Evolutionary conservation across 2,797 vertebrate genomes (phyloP), one percentile per base, ranked within the genome.

Genomic region (Gila robusta): DNA sequence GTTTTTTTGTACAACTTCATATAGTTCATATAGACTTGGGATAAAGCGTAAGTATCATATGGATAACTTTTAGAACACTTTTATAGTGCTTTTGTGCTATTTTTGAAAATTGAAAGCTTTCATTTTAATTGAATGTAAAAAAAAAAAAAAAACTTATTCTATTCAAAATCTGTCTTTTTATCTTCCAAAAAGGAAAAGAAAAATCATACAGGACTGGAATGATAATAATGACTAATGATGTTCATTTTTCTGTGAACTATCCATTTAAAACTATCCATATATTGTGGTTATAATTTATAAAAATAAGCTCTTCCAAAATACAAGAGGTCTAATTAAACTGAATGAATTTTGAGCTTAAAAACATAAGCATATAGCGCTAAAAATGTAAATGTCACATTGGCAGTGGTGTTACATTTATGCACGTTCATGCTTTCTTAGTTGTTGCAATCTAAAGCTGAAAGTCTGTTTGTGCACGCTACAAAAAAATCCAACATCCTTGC

Each of bases 321-420:
- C 26, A 80, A 70, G 47, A 56, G 47, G 4, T 26, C 79, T 81
- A 56, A 81, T 81, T 70, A 81, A 81, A 70, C 7, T 1, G 12
- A 69, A 81, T 52, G 4, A 16, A 37, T 81, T 67, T 19, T 52
- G 19, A 49, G 79, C 79, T 67, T 17, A 70, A 81, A 26, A 69
- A 52, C 44, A 69, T 47, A 67, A 67, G 62, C 44, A 49, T 49
- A 9, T 12, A 74, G 41, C 2, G 0, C 32, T 8, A 69, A 52
- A 78, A 67, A 69, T 69, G 2, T 56, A 70, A 70, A 59, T 44
- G 28, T 76, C 71, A 56, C 9, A 39, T 78, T 59, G 83, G 28
- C 32, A 69, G 73, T 23, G 47, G 10, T 21, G 16, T 47, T 23
- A 28, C n/a, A 78, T 28, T 32, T 17, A 21, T 78, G 56, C 44